Evolutionary conservation across 2,797 vertebrate genomes (phyloP).

Genomic region (Brachyalestes nurse): DNA sequence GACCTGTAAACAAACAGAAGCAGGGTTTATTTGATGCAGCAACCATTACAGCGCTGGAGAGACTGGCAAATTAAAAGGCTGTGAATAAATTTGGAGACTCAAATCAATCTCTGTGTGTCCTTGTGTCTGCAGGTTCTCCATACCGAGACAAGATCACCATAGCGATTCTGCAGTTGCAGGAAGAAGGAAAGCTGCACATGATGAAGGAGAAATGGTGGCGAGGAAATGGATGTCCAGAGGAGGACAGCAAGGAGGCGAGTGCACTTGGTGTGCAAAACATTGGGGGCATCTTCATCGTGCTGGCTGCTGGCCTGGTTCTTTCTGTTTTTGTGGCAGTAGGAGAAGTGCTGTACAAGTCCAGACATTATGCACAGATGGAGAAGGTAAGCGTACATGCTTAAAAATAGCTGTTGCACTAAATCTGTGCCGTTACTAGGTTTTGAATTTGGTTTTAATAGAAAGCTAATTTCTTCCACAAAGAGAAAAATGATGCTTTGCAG

Average conservation of each 20-base stretch:
- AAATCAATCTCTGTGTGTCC: conserved; percentile 1
- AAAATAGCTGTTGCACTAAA: background rate
- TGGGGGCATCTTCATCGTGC: conserved; percentile 96
- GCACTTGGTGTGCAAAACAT: conserved; percentile 98
- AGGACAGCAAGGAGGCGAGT: conserved; percentile 97
- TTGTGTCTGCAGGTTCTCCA: conserved; percentile 85
- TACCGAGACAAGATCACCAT: conserved; percentile 98
- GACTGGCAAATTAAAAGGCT: too few species aligned
- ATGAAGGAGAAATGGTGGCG: conserved; percentile 88
- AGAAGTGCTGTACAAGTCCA: conserved; percentile 97
- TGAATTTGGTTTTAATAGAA: background rate
- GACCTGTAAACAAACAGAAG: too few species aligned
- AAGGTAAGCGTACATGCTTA: conserved; percentile 82
- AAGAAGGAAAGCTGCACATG: conserved; percentile 92
- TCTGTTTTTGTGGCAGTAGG: conserved; percentile 97
- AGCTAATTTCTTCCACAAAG: background rate
- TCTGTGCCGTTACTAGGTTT: background rate
- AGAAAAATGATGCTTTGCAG: too few species aligned
- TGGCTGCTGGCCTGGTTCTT: conserved; percentile 95
- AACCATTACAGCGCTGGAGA: too few species aligned
- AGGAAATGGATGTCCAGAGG: conserved; percentile 95
- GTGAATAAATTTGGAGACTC: too few species aligned
- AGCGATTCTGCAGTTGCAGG: conserved; percentile 96
- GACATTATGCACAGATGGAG: conserved; percentile 95
- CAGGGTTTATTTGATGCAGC: background rate